Evolutionary conservation across 2,797 vertebrate species (phyloP), one percentile per base, ranked within the genome.

Genomic region (Mormyrops attenuatus): DNA sequence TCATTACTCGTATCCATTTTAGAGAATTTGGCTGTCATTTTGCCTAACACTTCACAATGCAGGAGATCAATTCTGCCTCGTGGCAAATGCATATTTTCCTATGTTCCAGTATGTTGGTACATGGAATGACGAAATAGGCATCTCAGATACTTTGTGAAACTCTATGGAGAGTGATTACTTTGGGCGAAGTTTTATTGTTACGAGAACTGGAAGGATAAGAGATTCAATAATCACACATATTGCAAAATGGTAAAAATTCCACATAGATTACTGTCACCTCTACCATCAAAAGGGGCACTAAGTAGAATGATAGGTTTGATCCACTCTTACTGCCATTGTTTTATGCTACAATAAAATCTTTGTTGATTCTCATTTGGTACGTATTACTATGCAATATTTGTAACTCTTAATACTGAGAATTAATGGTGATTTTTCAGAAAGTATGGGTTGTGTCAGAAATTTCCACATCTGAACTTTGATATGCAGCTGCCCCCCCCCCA

Each of bases 391-490:
- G 20, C 20, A 80, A 63, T 30, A 80, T 85, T 17, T 85, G n/a
- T 7, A 66, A 38, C 3, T 53, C 15, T 60, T 60, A 60, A 60
- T 60, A 60, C 57, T 60, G 34, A 63, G 22, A 26, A 57, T 86
- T 60, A 49, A 87, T n/a, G 41, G 82, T 26, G 44, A 85, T 30
- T 41, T 87, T 66, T 85, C 15, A 41, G 49, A 34, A 41, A 63
- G 55, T 60, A 38, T 20, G 20, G 49, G 20, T 13, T 85, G n/a
- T 49, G 44, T 26, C n/a, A 7, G 15, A 50, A 17, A 85, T 85
- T 38, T 22, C 41, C 17, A 84, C 4, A 84, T 84, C 5, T 85
- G 47, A 85, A 44, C 82, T 85, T 85, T 89, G 88, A 26, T 89
- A 53, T 80, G 88, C 30, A 49, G n/a, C 26, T 30, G 20, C 38